Conservation (phyloP, 2,797 vertebrate species). For the Fistularia tabacaria region DNA sequence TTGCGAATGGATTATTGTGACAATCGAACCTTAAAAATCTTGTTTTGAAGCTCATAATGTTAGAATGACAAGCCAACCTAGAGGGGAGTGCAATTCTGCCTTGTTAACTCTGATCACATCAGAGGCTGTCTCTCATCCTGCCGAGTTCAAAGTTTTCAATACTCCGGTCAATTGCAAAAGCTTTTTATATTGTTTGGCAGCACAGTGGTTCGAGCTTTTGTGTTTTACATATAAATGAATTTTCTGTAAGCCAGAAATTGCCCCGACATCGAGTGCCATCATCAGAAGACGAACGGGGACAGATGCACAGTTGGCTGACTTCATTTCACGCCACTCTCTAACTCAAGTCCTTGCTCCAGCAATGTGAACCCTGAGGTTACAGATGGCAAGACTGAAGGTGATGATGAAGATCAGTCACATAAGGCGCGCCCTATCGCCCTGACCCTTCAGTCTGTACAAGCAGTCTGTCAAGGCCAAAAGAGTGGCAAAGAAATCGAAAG, state of each 20-base stretch:
- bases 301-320: slow-evolving; percentile 9
- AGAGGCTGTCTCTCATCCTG: slow-evolving; percentile 17
- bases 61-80: slow-evolving; percentile 14
- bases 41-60: slow-evolving; percentile 21
- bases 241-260: slow-evolving; percentile 16
- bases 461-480: slow-evolving; percentile 8
- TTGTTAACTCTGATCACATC: slow-evolving; percentile 36
- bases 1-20: slow-evolving; percentile 11
- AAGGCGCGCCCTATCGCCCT: slow-evolving; percentile 14
- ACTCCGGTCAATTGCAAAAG: slow-evolving; percentile 17
- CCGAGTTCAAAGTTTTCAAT: slow-evolving; percentile 25
- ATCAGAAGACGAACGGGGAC: slow-evolving; percentile 1
- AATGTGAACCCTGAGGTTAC: slow-evolving; percentile 9
- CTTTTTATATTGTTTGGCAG: slow-evolving; percentile 20
- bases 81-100: slow-evolving; percentile 11
- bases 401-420: slow-evolving; percentile 29
- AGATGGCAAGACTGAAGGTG: slow-evolving; percentile 13
- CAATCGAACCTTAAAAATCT: slow-evolving; percentile 12
- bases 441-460: slow-evolving; percentile 22
- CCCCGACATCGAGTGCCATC: slow-evolving; percentile 9
- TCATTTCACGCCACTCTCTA: slow-evolving; percentile 27
- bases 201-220: background rate
- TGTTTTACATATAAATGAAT: slow-evolving; percentile 39
- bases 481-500: slow-evolving; percentile 18
- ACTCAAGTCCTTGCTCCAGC: slow-evolving; percentile 8